These are phyloP conservation scores for Sminthurides aquaticus DNA, from an alignment of 2,888 invertebrate species.

Conservation along the genomic window DNA sequence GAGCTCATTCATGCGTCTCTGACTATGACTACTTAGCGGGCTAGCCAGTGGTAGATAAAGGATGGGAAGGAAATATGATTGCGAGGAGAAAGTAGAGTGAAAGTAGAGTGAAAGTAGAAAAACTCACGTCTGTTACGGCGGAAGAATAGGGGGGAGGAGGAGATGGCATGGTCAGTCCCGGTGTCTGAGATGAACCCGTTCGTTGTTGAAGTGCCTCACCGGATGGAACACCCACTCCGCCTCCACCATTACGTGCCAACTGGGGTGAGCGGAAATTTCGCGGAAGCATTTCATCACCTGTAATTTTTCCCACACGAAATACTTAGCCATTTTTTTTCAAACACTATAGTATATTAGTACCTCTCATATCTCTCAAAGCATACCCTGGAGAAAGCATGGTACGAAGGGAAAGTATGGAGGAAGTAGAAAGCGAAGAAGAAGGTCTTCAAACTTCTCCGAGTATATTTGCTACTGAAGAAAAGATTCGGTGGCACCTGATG, in stretches of 20 bases:
- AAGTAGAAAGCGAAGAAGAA: not conserved
- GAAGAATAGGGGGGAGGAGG: conserved; percentile 40
- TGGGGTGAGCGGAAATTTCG: conserved; percentile 38
- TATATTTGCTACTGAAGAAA: too few species aligned
- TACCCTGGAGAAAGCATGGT: too few species aligned
- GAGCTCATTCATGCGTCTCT: too few species aligned
- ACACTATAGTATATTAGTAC: too few species aligned
- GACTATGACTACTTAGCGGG: too few species aligned
- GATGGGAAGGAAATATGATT: not conserved
- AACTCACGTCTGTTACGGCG: conserved; percentile 34
- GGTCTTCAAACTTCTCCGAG: too few species aligned
- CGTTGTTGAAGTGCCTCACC: conserved; percentile 7
- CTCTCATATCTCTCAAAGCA: too few species aligned
- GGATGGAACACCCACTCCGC: conserved; percentile 16
- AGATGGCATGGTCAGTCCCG: conserved; percentile 35
- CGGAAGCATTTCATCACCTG: conserved; percentile 28
- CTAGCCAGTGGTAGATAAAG: not conserved
- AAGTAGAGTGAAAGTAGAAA: too few species aligned
- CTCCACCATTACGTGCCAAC: conserved; percentile 26
- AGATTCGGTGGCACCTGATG: too few species aligned
- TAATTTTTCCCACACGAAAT: not conserved
- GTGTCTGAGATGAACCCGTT: conserved; percentile 7
- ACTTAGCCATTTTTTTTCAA: too few species aligned
- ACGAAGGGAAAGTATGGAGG: too few species aligned
- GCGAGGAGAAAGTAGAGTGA: not conserved